Evolutionary conservation across 2,888 invertebrate genomes (phyloP), one percentile per base, ranked within the genome.

Genomic region (Eulithis testata): DNA sequence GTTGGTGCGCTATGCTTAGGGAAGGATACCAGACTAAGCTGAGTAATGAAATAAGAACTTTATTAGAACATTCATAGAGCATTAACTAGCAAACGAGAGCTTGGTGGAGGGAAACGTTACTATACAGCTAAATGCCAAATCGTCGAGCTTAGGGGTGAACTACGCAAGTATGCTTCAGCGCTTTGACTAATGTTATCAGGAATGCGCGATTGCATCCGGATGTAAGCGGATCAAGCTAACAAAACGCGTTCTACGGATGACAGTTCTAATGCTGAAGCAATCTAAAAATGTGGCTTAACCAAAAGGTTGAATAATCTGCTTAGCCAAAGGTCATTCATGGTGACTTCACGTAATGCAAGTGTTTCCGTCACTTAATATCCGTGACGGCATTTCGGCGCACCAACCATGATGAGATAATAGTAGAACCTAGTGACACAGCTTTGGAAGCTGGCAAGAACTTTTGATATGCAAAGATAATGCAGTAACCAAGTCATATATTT

Each of bases 321-420:
- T 54, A 58, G 58, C 44, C 51, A 62, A 66, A 66, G 66, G 62
- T 59, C 58, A 37, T 37, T 37, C 37, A 60, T 52, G 51, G 59
- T 55, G 61, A 50, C 40, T 51, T 59, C 49, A 36, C 43, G 52
- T 52, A 63, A 60, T 45, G 40, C 49, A 43, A 37, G 45, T n/a
- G 12, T 47, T 37, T 57, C 49, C 49, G 12, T 40, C 40, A 49
- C 54, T n/a, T n/a, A n/a, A n/a, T n/a, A n/a, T n/a, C n/a, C n/a
- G n/a, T n/a, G n/a, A n/a, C n/a, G n/a, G n/a, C n/a, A n/a, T n/a
- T n/a, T n/a, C n/a, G n/a, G n/a, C n/a, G n/a, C 40, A 27, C 53
- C 7, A 45, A 60, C 45, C 53, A 37, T 47, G 59, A 31, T 43
- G 60, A 53, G 53, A 60, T 60, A 50, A 58, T 58, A 27, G 40